Base-by-base conservation (phyloP, 2,888 invertebrate species). In the Acronicta alni region DNA sequence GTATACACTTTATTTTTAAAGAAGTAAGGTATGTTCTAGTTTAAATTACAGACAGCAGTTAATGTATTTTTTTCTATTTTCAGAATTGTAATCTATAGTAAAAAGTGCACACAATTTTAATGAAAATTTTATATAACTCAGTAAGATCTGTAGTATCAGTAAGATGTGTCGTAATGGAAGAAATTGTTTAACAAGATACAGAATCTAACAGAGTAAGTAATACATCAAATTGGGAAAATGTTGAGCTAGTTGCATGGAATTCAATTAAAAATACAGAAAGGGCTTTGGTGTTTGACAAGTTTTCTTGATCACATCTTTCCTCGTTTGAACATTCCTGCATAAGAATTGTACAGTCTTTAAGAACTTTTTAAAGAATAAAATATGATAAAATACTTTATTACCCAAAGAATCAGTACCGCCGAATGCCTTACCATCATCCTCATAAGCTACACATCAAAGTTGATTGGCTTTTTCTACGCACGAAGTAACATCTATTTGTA, bases 381-480 rank as follows among this genome's bases (percentile, higher is more conserved):
- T 54, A 45, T 42, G 15, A 35, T 32, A 26, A 23, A 45, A 54
- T 26, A 66, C 59, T 72, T 18, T 53, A 49, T 71, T 57, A 71
- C 15, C 38, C 5, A 54, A 43, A 53, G 57, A 49, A 51, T 59
- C 48, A 38, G 45, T 59, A 72, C 67, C 59, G 72, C 68, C 60
- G 67, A 68, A 68, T 67, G 48, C 42, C 8, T 32, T 59, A 72
- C 59, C 51, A 26, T 45, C 44, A 51, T 58, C 44, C 54, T 59
- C 67, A 52, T 72, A 72, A 51, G 68, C 51, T 68, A 55, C 72
- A 67, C 39, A 66, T 59, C 54, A 67, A 48, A 68, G 72, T 45
- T 72, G 72, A 68, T 72, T 66, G 54, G 41, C 72, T 72, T 66
- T 17, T 56, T 18, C 67, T 38, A 67, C 48, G 72, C 68, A 68